Evolutionary conservation across 2,797 vertebrate species (phyloP), one percentile per base, ranked within the genome.

Genomic region (Anniella stebbinsi): DNA sequence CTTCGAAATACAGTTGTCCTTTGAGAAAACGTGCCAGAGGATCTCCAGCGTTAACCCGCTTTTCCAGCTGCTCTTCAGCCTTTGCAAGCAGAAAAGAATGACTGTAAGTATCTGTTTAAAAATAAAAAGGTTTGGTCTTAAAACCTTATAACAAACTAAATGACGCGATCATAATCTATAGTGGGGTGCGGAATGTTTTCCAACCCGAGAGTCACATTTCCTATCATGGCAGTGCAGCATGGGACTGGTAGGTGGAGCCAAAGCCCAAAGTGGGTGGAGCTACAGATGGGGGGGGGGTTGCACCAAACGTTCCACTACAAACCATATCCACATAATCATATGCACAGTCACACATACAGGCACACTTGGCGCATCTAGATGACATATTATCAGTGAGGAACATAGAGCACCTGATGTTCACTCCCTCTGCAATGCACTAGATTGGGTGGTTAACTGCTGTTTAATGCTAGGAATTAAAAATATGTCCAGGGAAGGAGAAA

Each of bases 1-100:
- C 95, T 94, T 98, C 95, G 63, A 97, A 98, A 95, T 96, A 98
- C 0, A 95, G 95, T 1, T 98, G 97, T 75, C 98, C 98, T 86
- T 96, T 94, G 23, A 98, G 96, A 84, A 98, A 98, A 67, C 6
- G 36, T 2, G 97, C 96, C 89, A 95, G 86, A 30, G 89, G 28
- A 70, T 97, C 97, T 92, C 95, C 97, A 38, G 25, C 90, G 4
- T 78, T 88, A 25, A 91, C 95, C 85, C 88, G 96, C 45, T 89
- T 88, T 57, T 80, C 96, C 87, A 97, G 70, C 80, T 97, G 60
- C 23, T 86, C 77, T 90, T 97, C 80, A 0, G 94, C 93, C 57
- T 92, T 91, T 76, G 95, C 90, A 92, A 97, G 3, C 70, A 84
- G 88, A 0, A 57, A 80, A 41, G n/a, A 80, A 1, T 7, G 88